Base-by-base conservation (phyloP, 2,888 invertebrate genomes). In the Phyto melanocephala region DNA sequence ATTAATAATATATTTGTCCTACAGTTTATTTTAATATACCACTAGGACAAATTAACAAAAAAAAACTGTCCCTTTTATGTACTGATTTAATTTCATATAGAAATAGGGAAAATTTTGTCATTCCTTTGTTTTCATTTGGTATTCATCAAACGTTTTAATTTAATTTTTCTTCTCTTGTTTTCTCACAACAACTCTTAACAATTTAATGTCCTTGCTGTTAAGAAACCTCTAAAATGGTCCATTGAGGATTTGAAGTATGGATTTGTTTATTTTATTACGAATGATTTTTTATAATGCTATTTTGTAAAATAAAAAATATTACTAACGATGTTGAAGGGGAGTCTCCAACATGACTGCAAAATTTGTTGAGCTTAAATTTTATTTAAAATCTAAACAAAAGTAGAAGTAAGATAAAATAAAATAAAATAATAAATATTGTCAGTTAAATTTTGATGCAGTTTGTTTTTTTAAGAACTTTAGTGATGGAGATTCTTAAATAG, bases 91-190 rank as follows among this genome's bases (percentile, higher is more conserved):
- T 62, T 45, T 62, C 1, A 20, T 40, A 2, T 40, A 2, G 2
- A 17, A 17, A 7, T 20, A n/a, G 13, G 6, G 17, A 40, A 37
- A 68, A 7, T 7, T 28, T 42, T 13, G 2, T 13, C 24, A 42
- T 58, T 13, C 11, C 11, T 63, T 28, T 45, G 5, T 22, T 37
- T 35, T 7, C 1, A 74, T 56, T 80, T 68, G 28, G 35, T 70
- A 80, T 80, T 80, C 79, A 62, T 20, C 24, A 17, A 80, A 74
- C 79, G 79, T 80, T 54, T 80, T 62, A 62, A 74, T 67, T 37
- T 74, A 62, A 68, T 77, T 77, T 77, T 60, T 70, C 62, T 60
- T 67, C 22, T 28, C 3, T 6, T 37, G 13, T 58, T n/a, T 35
- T 58, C 10, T 62, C 17, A 1, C 8, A 20, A 5, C 20, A 76